Conservation (phyloP, 2,113 vertebrate genomes). For the Centropus bengalensis region DNA sequence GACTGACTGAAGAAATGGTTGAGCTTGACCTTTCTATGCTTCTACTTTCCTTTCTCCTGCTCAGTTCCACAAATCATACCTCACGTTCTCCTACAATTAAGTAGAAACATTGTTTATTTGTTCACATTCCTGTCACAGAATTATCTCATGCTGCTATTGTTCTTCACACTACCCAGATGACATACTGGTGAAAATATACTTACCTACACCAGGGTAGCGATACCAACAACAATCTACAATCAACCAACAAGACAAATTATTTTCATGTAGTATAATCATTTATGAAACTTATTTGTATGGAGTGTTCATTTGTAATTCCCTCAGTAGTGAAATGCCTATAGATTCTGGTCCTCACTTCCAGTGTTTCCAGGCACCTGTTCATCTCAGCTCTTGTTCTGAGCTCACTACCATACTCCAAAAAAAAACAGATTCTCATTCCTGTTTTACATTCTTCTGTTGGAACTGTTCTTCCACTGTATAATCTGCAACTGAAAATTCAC, state of each 20-base stretch:
- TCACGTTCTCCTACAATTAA: background rate
- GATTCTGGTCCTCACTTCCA: background rate
- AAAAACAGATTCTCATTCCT: background rate
- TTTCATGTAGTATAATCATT: background rate
- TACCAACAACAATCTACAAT: background rate
- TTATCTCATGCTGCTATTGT: background rate
- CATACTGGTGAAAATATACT: background rate
- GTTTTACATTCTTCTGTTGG: background rate
- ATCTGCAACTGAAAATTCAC: background rate
- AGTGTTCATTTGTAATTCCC: background rate
- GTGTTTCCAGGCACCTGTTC: background rate
- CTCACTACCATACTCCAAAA: background rate
- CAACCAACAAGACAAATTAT: background rate
- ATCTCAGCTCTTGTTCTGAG: background rate
- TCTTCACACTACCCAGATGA: background rate
- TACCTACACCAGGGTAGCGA: background rate
- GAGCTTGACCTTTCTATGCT: background rate
- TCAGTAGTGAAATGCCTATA: background rate
- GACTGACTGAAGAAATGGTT: slow-evolving; percentile 5
- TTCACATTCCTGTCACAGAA: background rate
- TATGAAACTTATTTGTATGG: background rate
- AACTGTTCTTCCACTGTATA: background rate
- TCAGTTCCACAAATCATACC: background rate
- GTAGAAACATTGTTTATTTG: background rate
- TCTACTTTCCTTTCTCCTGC: background rate